Conservation (phyloP, 2,888 invertebrate species). For the Agrilus cyanescens region DNA sequence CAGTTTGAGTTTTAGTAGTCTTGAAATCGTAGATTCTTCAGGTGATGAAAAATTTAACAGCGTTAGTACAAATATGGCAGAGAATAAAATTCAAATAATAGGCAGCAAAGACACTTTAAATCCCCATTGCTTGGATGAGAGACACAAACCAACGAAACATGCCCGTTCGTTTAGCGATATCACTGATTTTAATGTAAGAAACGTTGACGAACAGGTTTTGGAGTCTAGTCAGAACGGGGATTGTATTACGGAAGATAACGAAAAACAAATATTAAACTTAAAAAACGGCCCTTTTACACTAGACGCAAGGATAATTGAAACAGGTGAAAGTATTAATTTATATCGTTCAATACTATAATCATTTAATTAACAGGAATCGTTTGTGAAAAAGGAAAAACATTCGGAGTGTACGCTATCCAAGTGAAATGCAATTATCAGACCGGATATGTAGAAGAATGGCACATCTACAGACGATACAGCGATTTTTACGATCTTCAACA, state of each 20-base stretch:
- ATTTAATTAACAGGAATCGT: slow-evolving; percentile 48
- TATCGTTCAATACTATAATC: background rate
- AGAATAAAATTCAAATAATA: slow-evolving; percentile 22
- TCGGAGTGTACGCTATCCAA: slow-evolving; percentile 79
- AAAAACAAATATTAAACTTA: slow-evolving; percentile 18
- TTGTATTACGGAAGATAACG: background rate
- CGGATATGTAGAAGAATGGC: slow-evolving; percentile 70
- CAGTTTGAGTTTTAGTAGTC: slow-evolving; percentile 42
- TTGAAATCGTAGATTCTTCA: slow-evolving; percentile 33
- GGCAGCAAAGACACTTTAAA: background rate
- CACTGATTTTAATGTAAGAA: slow-evolving; percentile 20
- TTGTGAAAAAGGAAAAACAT: slow-evolving; percentile 72
- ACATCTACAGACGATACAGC: slow-evolving; percentile 84
- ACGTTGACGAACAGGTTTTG: slow-evolving; percentile 8
- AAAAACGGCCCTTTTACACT: slow-evolving; percentile 32
- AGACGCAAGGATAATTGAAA: slow-evolving; percentile 52
- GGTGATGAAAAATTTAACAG: slow-evolving; percentile 9
- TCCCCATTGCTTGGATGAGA: slow-evolving; percentile 10
- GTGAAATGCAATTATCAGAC: slow-evolving; percentile 58
- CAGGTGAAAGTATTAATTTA: slow-evolving; percentile 34
- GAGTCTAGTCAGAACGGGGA: slow-evolving; percentile 7
- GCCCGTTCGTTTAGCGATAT: slow-evolving; percentile 34
- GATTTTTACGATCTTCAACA: slow-evolving; percentile 86
- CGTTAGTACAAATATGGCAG: background rate
- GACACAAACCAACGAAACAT: slow-evolving; percentile 28